Base-by-base conservation (phyloP, 2,888 invertebrate genomes). In the Ischnura elegans region DNA sequence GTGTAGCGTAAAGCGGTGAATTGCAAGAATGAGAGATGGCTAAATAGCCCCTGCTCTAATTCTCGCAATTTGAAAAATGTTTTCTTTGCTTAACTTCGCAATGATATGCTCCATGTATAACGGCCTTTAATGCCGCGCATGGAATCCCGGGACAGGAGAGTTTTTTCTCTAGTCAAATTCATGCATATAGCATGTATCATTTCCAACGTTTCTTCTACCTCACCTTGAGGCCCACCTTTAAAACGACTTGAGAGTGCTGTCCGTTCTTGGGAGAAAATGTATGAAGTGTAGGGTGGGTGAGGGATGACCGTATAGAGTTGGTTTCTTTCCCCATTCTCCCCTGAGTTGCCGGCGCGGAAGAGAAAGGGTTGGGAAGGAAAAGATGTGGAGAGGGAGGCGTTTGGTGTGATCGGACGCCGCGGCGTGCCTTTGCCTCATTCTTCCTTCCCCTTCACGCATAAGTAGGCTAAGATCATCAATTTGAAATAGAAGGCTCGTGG, bases 381-480 rank as follows among this genome's bases (percentile, higher is more conserved):
- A 29, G 51, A 36, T n/a, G 55, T 55, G 55, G 76, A 36, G 76
- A 51, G 51, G 51, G 51, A 10, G 51, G 90, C 51, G 90, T 61
- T 13, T 29, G 87, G 51, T 51, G 90, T 61, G 90, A 55, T 76
- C 76, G 36, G 76, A 6, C n/a, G 76, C 8, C 6, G n/a, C 61
- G 61, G 25, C n/a, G 21, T 55, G 51, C 87, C n/a, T 61, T 55
- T 42, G 21, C 87, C 87, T 87, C 87, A 42, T 51, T 55, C 55
- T 55, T 21, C 55, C 25, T 46, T 46, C 46, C 5, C 86, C n/a
- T 36, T 76, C 45, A 10, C 86, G 13, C 36, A 42, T 29, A 51
- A 87, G 51, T 87, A 51, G 87, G 87, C 55, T 61, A 90, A 51
- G 90, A 61, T 90, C 55, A 90, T 55, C 90, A 55, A 90, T 90